Evolutionary conservation across 2,797 vertebrate genomes (phyloP).

Genomic region (Anguilla marmorata): DNA sequence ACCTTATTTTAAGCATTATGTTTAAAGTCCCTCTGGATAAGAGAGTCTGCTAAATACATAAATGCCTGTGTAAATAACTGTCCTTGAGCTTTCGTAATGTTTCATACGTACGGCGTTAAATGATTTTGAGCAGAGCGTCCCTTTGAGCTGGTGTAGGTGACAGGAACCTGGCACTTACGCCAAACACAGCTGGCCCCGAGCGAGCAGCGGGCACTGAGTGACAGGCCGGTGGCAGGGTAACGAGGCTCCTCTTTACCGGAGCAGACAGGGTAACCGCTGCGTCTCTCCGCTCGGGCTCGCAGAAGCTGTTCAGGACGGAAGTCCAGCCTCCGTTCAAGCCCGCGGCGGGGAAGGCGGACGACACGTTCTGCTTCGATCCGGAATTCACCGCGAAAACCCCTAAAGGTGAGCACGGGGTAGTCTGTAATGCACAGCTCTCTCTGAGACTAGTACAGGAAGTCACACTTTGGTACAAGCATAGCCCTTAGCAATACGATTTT

Average conservation of each 20-base stretch:
- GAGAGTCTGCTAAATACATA: neutral
- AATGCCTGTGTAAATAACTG: neutral
- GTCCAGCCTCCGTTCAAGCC: constrained; percentile 96
- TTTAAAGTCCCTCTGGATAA: too few relatives aligned
- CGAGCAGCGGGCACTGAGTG: neutral
- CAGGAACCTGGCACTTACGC: neutral
- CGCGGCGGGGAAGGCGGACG: constrained; percentile 92
- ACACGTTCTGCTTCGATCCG: constrained; percentile 98
- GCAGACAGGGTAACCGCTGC: neutral
- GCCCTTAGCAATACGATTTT: neutral
- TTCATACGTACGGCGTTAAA: neutral
- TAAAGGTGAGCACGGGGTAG: constrained; percentile 77
- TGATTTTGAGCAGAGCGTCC: neutral
- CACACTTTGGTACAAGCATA: neutral
- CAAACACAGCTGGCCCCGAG: neutral
- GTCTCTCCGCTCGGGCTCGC: constrained; percentile 23
- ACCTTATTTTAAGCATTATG: neutral
- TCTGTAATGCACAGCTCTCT: neutral
- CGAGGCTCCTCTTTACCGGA: neutral
- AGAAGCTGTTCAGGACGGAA: constrained; percentile 94
- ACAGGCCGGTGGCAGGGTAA: constrained; percentile 15
- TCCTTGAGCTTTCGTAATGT: neutral
- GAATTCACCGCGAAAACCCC: constrained; percentile 99
- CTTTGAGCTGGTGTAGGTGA: neutral
- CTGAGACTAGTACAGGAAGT: neutral